Percentiles rank a stretch among this genome's conserved stretches.
phyloP scores from a whole-genome alignment of 2,113 vertebrate species.

The Polypterus bichir region DNA sequence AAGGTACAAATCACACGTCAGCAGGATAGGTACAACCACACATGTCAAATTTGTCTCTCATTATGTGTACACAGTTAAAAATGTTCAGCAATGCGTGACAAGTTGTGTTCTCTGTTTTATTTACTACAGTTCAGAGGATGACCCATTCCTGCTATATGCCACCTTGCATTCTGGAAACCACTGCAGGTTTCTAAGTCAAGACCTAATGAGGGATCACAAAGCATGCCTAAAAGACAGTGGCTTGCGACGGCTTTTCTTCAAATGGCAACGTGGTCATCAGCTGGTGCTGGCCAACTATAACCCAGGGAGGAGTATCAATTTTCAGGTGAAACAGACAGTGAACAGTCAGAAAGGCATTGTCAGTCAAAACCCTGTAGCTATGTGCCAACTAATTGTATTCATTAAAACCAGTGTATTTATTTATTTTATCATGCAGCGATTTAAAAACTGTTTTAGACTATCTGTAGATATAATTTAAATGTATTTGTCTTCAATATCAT shows the following conservation, averaged over 20 bases:
- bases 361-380: too few species aligned
- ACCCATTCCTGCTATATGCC: conserved; percentile 85
- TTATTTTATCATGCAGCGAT: too few species aligned
- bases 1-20: too few species aligned
- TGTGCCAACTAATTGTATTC: too few species aligned
- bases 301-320: conserved; percentile 37
- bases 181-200: conserved; percentile 76
- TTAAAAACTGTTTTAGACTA: too few species aligned
- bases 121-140: conserved; percentile 73
- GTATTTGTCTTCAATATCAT: too few species aligned
- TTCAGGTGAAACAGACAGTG: conserved; percentile 56
- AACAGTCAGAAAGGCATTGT: too few species aligned
- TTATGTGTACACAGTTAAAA: background rate
- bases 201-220: conserved; percentile 92
- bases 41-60: background rate
- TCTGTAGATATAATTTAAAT: too few species aligned
- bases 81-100: background rate
- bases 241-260: conserved; percentile 73
- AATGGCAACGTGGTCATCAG: conserved; percentile 94
- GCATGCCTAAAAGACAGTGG: conserved; percentile 60
- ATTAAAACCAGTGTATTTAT: too few species aligned
- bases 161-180: conserved; percentile 76
- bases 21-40: too few species aligned
- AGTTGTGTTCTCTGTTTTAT: background rate
- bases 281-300: conserved; percentile 35